These are phyloP conservation scores for Machimus rusticus DNA, from an alignment of 2,888 invertebrate species.

Conservation along the genomic window DNA sequence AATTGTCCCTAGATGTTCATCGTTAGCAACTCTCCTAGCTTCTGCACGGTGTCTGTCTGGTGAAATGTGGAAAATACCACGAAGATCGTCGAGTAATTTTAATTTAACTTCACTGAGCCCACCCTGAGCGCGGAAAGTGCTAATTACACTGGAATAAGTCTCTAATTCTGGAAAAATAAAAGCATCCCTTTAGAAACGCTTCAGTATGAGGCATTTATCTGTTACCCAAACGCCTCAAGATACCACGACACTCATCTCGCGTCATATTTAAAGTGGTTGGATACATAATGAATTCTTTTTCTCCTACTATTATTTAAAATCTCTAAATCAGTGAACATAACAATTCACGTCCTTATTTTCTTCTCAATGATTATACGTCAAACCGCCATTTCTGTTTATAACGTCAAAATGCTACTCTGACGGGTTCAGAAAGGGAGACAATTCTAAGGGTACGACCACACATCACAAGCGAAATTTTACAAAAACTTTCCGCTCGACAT, in stretches of 20 bases:
- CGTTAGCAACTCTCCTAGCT: conserved; percentile 89
- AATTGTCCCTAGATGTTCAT: conserved; percentile 87
- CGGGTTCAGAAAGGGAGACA: conserved; percentile 24
- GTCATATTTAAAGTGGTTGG: conserved; percentile 83
- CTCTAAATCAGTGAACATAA: conserved; percentile 45
- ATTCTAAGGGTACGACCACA: neutral
- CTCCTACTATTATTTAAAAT: conserved; percentile 40
- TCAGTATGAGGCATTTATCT: neutral
- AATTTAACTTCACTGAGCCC: conserved; percentile 84
- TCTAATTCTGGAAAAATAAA: conserved; percentile 75
- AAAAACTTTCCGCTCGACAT: too few species aligned
- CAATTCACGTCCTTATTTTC: conserved; percentile 44
- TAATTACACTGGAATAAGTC: conserved; percentile 88
- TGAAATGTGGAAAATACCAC: conserved; percentile 83
- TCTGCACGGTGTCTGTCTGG: conserved; percentile 92
- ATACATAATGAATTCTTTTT: conserved; percentile 60
- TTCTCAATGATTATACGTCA: conserved; percentile 45
- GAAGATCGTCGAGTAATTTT: conserved; percentile 82
- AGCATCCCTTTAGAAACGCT: conserved; percentile 1
- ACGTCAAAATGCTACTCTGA: conserved; percentile 46
- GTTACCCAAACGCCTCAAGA: conserved; percentile 84
- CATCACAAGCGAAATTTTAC: too few species aligned
- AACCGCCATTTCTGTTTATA: conserved; percentile 50
- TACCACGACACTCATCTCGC: conserved; percentile 87
- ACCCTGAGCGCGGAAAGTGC: conserved; percentile 92